A percentile compares a stretch with the other conserved stretches of the same genome.
Evolutionary conservation across 2,113 vertebrate genomes (phyloP).

Genomic region (Oreochromis tanganicae): DNA sequence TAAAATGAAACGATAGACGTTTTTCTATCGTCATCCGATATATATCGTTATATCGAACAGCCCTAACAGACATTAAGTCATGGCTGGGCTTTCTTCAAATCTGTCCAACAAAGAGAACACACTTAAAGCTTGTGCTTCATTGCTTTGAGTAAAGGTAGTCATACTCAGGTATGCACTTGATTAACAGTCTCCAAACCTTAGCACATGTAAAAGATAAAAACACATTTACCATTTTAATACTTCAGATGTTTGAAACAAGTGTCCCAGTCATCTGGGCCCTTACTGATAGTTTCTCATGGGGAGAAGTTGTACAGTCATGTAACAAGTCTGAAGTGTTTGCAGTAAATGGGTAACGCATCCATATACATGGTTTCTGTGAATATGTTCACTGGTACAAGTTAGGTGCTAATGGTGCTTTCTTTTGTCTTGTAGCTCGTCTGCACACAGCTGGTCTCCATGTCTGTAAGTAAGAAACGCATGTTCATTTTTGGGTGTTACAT

Average conservation of each 20-base stretch:
- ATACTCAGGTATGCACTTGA: background rate
- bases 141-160: background rate
- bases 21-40: too few species aligned
- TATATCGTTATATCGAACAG: too few species aligned
- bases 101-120: background rate
- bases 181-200: fast-evolving
- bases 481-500: background rate
- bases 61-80: too few species aligned
- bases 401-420: background rate
- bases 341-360: background rate
- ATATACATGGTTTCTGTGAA: background rate
- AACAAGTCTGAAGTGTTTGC: background rate
- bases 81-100: background rate
- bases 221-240: background rate
- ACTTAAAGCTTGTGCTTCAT: background rate
- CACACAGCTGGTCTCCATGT: fast-evolving
- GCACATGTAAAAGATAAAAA: background rate
- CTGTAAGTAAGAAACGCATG: background rate
- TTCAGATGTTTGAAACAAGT: background rate
- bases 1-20: too few species aligned
- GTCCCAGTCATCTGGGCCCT: background rate
- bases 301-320: background rate
- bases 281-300: background rate
- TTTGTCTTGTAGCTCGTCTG: background rate
- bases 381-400: background rate